Evolutionary conservation across 2,888 invertebrate genomes (phyloP).

Genomic region (Vanessa cardui): DNA sequence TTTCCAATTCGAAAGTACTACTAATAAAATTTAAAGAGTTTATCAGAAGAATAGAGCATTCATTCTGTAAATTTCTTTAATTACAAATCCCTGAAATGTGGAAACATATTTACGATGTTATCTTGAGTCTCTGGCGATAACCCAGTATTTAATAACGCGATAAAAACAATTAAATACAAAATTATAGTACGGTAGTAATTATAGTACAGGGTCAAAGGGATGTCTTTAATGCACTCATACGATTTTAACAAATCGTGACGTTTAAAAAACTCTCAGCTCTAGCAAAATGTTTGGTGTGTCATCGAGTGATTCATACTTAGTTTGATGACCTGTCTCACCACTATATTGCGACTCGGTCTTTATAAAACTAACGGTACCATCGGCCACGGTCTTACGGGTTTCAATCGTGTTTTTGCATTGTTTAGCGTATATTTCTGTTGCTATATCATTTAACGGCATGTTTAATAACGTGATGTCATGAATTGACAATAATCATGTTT

Average conservation of each 20-base stretch:
- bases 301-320: slow-evolving; percentile 60
- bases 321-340: slow-evolving; percentile 67
- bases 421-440: slow-evolving; percentile 15
- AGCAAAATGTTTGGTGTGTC: slow-evolving; percentile 31
- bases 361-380: slow-evolving; percentile 35
- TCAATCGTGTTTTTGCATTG: slow-evolving; percentile 28
- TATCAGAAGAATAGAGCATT: no score
- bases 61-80: no score
- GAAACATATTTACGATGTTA: no score
- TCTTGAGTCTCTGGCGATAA: no score
- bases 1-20: no score
- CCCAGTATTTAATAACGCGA: no score
- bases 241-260: background rate
- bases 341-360: slow-evolving; percentile 38
- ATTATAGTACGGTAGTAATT: no score
- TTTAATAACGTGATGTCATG: slow-evolving; percentile 3
- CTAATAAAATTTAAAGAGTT: no score
- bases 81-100: no score
- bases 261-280: slow-evolving; percentile 13
- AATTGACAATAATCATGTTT: background rate
- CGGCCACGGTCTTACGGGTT: slow-evolving; percentile 26
- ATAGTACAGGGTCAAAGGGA: no score
- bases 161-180: no score
- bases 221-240: background rate
- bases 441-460: slow-evolving; percentile 8